Conservation (phyloP, 2,888 invertebrate genomes). For the Zaprionus obscuricornis region DNA sequence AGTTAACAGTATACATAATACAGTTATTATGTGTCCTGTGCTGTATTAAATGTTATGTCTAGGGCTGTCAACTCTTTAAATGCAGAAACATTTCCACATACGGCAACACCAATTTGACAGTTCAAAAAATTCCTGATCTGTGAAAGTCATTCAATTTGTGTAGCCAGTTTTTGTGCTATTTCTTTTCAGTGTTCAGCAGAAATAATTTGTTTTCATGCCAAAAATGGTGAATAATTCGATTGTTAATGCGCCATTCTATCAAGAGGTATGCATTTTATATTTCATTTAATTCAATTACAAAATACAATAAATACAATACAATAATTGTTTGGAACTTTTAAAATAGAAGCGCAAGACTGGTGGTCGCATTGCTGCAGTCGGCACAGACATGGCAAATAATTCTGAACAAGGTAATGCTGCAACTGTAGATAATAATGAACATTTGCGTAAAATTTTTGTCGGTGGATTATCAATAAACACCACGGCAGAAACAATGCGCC, state of each 20-base stretch:
- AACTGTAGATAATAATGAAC: slow-evolving; percentile 52
- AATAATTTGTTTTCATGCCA: slow-evolving; percentile 32
- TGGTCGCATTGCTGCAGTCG: neutral
- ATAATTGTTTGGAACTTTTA: neutral
- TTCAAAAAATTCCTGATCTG: slow-evolving; percentile 28
- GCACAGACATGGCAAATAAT: neutral
- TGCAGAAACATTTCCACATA: too few species aligned
- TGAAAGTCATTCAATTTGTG: slow-evolving; percentile 43
- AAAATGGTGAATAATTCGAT: slow-evolving; percentile 53
- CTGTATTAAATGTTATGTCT: too few species aligned
- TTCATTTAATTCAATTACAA: neutral
- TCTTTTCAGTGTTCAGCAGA: slow-evolving; percentile 22
- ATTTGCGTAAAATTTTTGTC: slow-evolving; percentile 80
- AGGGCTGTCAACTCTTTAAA: too few species aligned
- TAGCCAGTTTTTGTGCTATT: too few species aligned
- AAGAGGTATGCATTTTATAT: slow-evolving; percentile 39
- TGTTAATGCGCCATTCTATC: slow-evolving; percentile 26
- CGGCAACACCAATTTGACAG: slow-evolving; percentile 50
- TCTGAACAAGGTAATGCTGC: neutral
- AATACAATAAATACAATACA: neutral
- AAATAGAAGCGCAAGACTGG: slow-evolving; percentile 30
- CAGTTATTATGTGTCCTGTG: too few species aligned
- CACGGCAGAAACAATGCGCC: slow-evolving; percentile 67
- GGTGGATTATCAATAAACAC: slow-evolving; percentile 79
- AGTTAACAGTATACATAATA: too few species aligned